A percentile compares a stretch with the other conserved stretches of the same genome.
phyloP scores from a whole-genome alignment of 2,888 invertebrate species.

The Helleia helle region DNA sequence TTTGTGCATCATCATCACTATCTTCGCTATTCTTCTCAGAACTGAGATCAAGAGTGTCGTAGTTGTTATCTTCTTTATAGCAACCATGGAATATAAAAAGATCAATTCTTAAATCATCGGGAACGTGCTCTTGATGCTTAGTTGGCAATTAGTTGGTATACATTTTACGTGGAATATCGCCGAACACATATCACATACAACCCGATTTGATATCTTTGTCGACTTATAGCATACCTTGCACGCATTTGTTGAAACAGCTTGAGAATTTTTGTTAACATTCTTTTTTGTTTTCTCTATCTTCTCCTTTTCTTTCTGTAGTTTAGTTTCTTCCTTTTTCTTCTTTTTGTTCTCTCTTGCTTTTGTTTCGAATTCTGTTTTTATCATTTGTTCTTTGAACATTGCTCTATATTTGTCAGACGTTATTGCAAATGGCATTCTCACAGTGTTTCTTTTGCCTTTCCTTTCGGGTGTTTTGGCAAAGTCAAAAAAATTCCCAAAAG shows the following conservation, averaged over 20 bases:
- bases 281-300: too few relatives aligned
- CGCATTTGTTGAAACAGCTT: too few relatives aligned
- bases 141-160: too few relatives aligned
- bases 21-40: too few relatives aligned
- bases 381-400: not conserved
- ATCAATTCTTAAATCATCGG: slow-evolving; percentile 3
- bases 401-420: slow-evolving; percentile 1
- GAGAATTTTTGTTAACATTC: too few relatives aligned
- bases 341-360: not conserved
- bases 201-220: too few relatives aligned
- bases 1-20: too few relatives aligned
- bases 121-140: not conserved
- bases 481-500: too few relatives aligned
- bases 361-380: not conserved
- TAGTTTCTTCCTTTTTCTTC: not conserved
- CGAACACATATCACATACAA: not conserved
- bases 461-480: not conserved
- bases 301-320: too few relatives aligned
- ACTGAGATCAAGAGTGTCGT: too few relatives aligned
- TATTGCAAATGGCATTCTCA: not conserved
- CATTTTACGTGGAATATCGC: not conserved
- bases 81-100: slow-evolving; percentile 3
- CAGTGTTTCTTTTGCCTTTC: slow-evolving; percentile 1
- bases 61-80: slow-evolving; percentile 1
- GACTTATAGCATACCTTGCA: too few relatives aligned